Evolutionary conservation across 2,888 invertebrate genomes (phyloP), one percentile per base, ranked within the genome.

Genomic region (Drosophila affinis): DNA sequence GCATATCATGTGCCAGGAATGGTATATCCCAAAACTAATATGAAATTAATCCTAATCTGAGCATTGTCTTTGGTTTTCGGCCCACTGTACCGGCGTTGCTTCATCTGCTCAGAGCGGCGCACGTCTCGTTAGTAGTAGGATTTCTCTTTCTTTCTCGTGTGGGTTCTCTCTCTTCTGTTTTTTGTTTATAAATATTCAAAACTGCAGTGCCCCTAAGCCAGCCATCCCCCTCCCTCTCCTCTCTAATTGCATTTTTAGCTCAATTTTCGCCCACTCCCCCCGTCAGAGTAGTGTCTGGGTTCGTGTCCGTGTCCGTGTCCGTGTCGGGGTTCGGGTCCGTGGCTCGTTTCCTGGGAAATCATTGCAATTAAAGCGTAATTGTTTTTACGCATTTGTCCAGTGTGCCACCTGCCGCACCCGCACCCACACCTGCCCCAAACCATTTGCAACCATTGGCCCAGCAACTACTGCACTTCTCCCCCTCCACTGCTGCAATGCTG

Each of bases 291-390:
- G 17, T 3, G 12, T 32, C 29, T 12, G 39, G 7, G 14, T 7
- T 0, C 7, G 39, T 14, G 39, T 2, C 3, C 51, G 32, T 0
- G 17, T 17, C 17, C 9, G 24, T 9, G n/a, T 51, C 17, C 17
- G 34, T 52, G 17, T 5, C n/a, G 24, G 56, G 34, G 62, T 44
- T 58, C 58, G 57, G 48, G 61, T 78, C 48, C 49, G 48, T 29
- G 3, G 55, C 70, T 58, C 54, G 64, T 81, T 79, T 87, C 81
- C 76, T 77, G 82, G 82, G 84, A 90, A 90, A 90, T 90, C 90
- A 89, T 87, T 91, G 91, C 91, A 91, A 91, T 91, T 91, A 91
- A 84, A 87, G 87, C 84, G 82, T 87, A 88, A 90, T 91, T 91
- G 90, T 91, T 89, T 88, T 83, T 78, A 84, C 74, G 88, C 87